phyloP scores from a whole-genome alignment of 2,113 vertebrate genomes.

The Falcunculus frontatus region DNA sequence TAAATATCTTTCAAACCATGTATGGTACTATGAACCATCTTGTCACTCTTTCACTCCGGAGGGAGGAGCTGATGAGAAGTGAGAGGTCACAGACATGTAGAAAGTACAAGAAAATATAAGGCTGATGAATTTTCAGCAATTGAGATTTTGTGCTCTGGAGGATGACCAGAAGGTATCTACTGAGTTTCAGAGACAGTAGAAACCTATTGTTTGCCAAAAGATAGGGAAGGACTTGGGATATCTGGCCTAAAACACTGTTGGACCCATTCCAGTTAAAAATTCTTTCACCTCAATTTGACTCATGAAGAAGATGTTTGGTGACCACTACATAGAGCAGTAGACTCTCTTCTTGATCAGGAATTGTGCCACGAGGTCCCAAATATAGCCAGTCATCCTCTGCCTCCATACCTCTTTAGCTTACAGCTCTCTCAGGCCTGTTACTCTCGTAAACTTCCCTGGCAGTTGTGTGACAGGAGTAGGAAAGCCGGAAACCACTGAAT shows the following conservation, averaged over 20 bases:
- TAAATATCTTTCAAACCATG: background rate
- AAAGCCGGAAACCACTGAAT: background rate
- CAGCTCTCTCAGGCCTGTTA: background rate
- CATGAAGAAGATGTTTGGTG: background rate
- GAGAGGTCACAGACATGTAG: background rate
- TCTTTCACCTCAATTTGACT: background rate
- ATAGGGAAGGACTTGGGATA: background rate
- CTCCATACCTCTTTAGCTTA: background rate
- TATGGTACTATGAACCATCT: background rate
- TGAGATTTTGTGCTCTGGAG: background rate
- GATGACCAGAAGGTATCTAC: background rate
- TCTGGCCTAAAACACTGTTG: background rate
- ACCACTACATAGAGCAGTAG: accelerated
- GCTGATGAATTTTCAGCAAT: accelerated
- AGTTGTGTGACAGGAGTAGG: background rate
- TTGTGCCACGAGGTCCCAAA: background rate
- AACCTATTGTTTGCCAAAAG: background rate
- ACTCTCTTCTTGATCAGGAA: background rate
- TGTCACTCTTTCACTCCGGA: background rate
- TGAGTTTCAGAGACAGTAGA: background rate
- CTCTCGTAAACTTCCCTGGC: background rate
- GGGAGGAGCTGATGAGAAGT: background rate
- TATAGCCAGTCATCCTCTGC: background rate
- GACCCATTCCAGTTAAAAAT: background rate
- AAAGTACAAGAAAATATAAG: background rate